phyloP scores from a whole-genome alignment of 2,113 vertebrate genomes.

The Periophthalmus modestus region DNA sequence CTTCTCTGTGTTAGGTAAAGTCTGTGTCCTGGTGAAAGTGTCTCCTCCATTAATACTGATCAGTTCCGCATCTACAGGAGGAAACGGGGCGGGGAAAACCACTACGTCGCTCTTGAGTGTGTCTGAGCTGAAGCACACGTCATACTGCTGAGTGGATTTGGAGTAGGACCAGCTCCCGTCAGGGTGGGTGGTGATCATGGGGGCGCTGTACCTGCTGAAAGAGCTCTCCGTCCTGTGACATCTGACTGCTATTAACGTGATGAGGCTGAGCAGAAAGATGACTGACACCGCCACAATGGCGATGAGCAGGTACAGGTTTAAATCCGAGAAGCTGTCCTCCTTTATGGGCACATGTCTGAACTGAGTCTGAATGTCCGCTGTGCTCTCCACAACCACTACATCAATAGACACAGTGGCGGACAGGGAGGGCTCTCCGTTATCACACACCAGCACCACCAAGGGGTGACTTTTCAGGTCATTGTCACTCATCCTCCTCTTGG shows the following conservation, averaged over 20 bases:
- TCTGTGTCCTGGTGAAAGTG: conserved; percentile 61
- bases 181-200: conserved; percentile 69
- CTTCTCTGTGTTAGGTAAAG: conserved; percentile 63
- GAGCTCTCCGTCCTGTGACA: conserved; percentile 57
- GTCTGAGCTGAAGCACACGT: conserved; percentile 75
- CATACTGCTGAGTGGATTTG: conserved; percentile 71
- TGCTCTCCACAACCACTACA: too few relatives aligned
- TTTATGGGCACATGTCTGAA: too few relatives aligned
- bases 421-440: too few relatives aligned
- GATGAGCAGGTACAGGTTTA: too few relatives aligned
- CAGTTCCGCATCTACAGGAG: conserved; percentile 61
- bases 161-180: conserved; percentile 74
- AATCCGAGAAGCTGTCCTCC: too few relatives aligned
- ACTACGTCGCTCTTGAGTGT: conserved; percentile 70
- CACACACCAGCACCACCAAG: too few relatives aligned
- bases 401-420: too few relatives aligned
- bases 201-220: conserved; percentile 52
- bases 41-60: conserved; percentile 68
- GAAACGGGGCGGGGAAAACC: conserved; percentile 56
- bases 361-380: too few relatives aligned
- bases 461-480: too few relatives aligned
- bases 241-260: conserved; percentile 58
- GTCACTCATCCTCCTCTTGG: too few relatives aligned
- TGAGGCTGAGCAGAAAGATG: conserved; percentile 71
- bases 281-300: too few relatives aligned